Evolutionary conservation across 2,113 vertebrate genomes (phyloP), one percentile per base, ranked within the genome.

Genomic region (Leptodactylus fuscus): DNA sequence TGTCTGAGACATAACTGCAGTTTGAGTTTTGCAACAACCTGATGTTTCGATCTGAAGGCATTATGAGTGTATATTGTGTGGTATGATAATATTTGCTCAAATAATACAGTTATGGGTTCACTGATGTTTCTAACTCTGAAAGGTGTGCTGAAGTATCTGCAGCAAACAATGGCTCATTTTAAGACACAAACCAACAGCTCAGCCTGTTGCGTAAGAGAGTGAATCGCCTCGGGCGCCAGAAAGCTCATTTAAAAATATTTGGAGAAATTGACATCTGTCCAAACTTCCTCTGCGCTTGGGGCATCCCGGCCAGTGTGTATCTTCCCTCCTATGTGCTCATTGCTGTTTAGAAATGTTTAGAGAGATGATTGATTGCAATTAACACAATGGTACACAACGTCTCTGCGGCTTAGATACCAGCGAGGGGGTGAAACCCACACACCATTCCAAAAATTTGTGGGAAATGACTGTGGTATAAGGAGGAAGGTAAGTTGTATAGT

Each of bases 191-290:
- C 44, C 41, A 34, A 74, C 22, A 24, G 38, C 69, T 20, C 11
- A 49, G 60, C 15, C 81, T 58, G 51, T 83, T 83, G 81, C 69
- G 41, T 58, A 73, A 83, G 34, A 74, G n/a, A 74, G 49, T 49
- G 69, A 74, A 73, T n/a, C 22, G 81, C 81, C 69, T 13, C 24
- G 51, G 81, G 81, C 81, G 9, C 18, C 27, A 83, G 49, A 74
- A 83, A 36, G 49, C 32, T 53, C 69, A 83, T 74, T 83, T 83
- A 73, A 83, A 73, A 81, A 74, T 73, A 71, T 74, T 83, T 83
- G 58, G 34, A 73, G 51, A 41, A 74, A 73, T 74, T 83, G 81
- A 83, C 65, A 34, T 83, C 81, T 83, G 13, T 74, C 81, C 81
- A 83, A 83, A 73, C 69, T 73, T 58, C 81, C 81, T 83, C 81